Base-by-base conservation (phyloP, 1,140 invertebrate genomes). In the Lepidurus arcticus region DNA sequence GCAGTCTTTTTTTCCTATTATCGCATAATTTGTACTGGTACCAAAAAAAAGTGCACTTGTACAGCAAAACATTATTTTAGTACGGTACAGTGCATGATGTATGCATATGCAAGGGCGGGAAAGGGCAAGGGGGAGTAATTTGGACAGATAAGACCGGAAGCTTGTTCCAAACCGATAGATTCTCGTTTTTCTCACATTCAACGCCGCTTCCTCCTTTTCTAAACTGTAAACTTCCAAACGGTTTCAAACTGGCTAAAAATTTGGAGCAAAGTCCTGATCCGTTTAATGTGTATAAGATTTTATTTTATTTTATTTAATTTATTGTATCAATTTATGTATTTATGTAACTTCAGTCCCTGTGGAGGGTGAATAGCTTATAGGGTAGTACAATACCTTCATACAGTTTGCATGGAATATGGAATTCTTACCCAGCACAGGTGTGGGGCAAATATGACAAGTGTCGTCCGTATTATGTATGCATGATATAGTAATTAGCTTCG, bases 401-500 rank as follows among this genome's bases (percentile, higher is more conserved):
- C 8, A 65, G 11, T 77, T 11, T 77, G 26, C 65, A 42, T 77
- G 44, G 10, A n/a, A 42, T 42, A 42, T 24, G 44, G 10, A n/a
- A 42, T 42, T 53, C 45, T 53, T 34, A 16, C 21, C 65, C 16
- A 21, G 16, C 65, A 45, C 45, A 42, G 42, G 44, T 77, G 42
- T 53, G 3, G 34, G 42, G 42, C 24, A 42, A 43, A 42, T 44
- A n/a, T 44, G 44, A 77, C 65, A 77, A 53, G 65, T 77, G 47
- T 77, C 75, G 21, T 76, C 16, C 75, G 26, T 73, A 78, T 78
- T 42, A 73, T 73, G 44, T 42, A 73, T 73, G 44, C 74, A 78
- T 74, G 45, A 74, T 45, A n/a, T 44, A 44, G 16, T 76, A 44
- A 26, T 74, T 78, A 76, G 10, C 42, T 78, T 74, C 78, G n/a